Evolutionary conservation across 2,888 invertebrate genomes (phyloP), one percentile per base, ranked within the genome.

Genomic region (Allolobophora icterica): DNA sequence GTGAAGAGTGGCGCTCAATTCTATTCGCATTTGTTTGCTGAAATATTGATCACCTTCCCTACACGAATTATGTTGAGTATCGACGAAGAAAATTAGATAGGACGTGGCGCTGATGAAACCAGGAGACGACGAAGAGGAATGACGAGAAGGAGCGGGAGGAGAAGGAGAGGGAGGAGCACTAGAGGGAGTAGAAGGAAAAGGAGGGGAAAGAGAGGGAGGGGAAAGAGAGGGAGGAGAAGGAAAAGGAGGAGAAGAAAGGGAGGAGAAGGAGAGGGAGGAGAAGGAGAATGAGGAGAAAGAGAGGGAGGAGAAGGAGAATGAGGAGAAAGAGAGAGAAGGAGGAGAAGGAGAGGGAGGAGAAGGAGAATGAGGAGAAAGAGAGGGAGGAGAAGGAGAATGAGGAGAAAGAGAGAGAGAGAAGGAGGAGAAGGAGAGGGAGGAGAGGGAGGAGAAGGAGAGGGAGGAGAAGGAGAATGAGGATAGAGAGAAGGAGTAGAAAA

Each of bases 71-170:
- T 34, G 84, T 5, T 30, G 71, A 30, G 30, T 71, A n/a, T 71
- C 71, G 71, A 71, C 38, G 34, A 87, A 87, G 87, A 87, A 87
- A 87, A 87, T 87, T 87, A 35, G 87, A 87, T 87, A 87, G 87
- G 35, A 87, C 34, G 84, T 2, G 87, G 24, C 21, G 4, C 34
- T 17, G 87, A 87, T 34, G 38, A 38, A 38, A 38, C 35, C 6
- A 1, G 87, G 24, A 34, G 24, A 38, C 13, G 84, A 35, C 2
- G 35, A 35, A 84, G 84, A 30, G 19, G 21, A 8, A 52, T 21
- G 45, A 24, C 6, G 83, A n/a, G 13, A 24, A n/a, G 21, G 83
- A 33, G 13, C 6, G 83, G 21, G 83, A 33, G 33, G 83, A 83
- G 83, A 21, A 30, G 6, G 83, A 83, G 8, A 15, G 1, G 6